Percentiles rank a stretch among this genome's conserved stretches.
Evolutionary conservation across 2,797 vertebrate species (phyloP).

Genomic region (Takifugu rubripes): DNA sequence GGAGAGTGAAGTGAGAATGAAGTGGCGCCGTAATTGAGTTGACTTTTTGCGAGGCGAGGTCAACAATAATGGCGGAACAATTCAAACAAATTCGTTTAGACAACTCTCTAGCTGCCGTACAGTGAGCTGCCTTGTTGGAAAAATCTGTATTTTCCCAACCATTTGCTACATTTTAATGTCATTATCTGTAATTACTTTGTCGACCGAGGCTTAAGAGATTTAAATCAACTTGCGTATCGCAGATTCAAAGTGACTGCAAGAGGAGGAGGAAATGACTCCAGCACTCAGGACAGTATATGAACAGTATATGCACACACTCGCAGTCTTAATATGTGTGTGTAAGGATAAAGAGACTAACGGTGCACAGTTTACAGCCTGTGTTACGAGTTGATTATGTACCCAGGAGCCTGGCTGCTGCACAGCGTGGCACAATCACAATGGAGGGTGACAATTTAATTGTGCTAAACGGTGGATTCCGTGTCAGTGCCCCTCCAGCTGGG

Average conservation of each 20-base stretch:
- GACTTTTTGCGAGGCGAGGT: conserved; percentile 77
- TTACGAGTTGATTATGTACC: conserved; percentile 66
- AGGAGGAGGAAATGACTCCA: background rate
- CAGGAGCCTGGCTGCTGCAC: conserved; percentile 69
- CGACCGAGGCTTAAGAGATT: conserved; percentile 40
- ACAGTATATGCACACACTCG: background rate
- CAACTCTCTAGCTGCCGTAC: conserved; percentile 55
- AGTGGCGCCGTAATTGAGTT: conserved; percentile 73
- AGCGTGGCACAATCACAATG: conserved; percentile 85
- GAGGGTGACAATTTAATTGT: conserved; percentile 96
- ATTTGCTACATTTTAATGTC: conserved; percentile 57
- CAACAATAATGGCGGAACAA: conserved; percentile 79
- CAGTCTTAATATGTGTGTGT: conserved; percentile 1
- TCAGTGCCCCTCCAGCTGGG: conserved; percentile 80
- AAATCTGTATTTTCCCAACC: conserved; percentile 54
- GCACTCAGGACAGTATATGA: background rate
- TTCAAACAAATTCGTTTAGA: conserved; percentile 76
- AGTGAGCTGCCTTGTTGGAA: conserved; percentile 39
- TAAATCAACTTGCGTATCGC: conserved; percentile 29
- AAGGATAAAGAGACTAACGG: conserved; percentile 22
- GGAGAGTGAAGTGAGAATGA: conserved; percentile 64
- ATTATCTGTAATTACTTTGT: conserved; percentile 61
- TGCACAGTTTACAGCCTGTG: conserved; percentile 37
- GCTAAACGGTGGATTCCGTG: conserved; percentile 88
- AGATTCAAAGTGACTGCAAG: conserved; percentile 3